Evolutionary conservation across 1,140 invertebrate genomes (phyloP), one percentile per base, ranked within the genome.

Genomic region (Aporrectodea caliginosa): DNA sequence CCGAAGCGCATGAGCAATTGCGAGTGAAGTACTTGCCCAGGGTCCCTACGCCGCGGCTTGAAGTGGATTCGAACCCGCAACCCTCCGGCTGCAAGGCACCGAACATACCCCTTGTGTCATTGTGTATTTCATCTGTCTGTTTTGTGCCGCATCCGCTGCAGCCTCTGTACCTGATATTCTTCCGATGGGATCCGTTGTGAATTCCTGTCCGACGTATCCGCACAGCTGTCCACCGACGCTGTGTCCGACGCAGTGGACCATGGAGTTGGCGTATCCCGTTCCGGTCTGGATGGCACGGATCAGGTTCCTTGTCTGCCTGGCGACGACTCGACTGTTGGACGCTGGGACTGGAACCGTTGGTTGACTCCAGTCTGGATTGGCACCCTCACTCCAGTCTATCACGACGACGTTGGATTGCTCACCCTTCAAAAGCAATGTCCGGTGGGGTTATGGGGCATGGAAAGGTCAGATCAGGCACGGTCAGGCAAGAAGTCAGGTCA

Each of bases 111-210:
- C n/a, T n/a, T n/a, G n/a, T n/a, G n/a, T n/a, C n/a, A n/a, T n/a
- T n/a, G n/a, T n/a, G n/a, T n/a, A n/a, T n/a, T n/a, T n/a, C n/a
- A n/a, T n/a, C n/a, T n/a, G n/a, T n/a, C n/a, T n/a, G n/a, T n/a
- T n/a, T n/a, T n/a, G n/a, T n/a, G n/a, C n/a, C n/a, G n/a, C n/a
- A n/a, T n/a, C n/a, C n/a, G n/a, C n/a, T n/a, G n/a, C n/a, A n/a
- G n/a, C n/a, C n/a, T n/a, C n/a, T n/a, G n/a, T n/a, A 72, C 70
- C 70, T 6, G 70, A 72, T 29, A 72, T 72, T n/a, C 70, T 72
- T 2, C 27, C 6, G 32, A 72, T 72, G 2, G 14, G n/a, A 27
- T 72, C 70, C 70, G n/a, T 32, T 14, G 70, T 27, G 70, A 72
- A 72, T 72, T 72, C 70, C 31, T 72, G n/a, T 27, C 70, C 70